Conservation (phyloP, 2,113 vertebrate species). For the Leiothrix lutea region DNA sequence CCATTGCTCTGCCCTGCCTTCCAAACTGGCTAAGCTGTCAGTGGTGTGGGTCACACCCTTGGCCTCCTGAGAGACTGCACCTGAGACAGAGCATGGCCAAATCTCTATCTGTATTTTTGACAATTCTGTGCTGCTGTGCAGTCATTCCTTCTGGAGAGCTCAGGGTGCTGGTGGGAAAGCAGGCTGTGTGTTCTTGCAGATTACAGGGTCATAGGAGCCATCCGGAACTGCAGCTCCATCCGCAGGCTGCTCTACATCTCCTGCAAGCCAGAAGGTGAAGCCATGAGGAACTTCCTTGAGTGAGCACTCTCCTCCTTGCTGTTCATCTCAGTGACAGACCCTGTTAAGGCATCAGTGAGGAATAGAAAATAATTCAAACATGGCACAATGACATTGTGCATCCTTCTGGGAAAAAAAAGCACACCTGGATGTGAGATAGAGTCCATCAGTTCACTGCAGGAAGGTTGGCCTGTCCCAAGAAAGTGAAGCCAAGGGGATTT, state of each 20-base stretch:
- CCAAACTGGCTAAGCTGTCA: neutral
- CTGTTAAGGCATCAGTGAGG: neutral
- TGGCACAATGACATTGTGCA: neutral
- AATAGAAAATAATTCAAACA: neutral
- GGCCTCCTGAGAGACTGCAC: neutral
- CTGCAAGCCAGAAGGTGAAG: conserved; percentile 85
- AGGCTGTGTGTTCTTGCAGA: conserved; percentile 42
- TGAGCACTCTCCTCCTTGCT: conserved; percentile 2
- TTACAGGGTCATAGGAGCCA: conserved; percentile 75
- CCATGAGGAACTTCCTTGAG: conserved; percentile 83
- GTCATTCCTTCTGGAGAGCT: neutral
- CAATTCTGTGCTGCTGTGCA: neutral
- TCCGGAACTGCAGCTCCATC: conserved; percentile 76
- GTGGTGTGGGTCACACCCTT: rapidly evolving
- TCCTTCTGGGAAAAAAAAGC: neutral
- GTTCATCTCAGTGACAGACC: neutral
- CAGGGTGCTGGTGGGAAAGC: neutral
- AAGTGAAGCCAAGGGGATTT: neutral
- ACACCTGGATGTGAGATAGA: neutral
- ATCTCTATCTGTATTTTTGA: neutral
- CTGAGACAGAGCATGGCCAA: neutral
- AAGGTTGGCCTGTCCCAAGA: neutral
- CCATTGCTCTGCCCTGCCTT: neutral
- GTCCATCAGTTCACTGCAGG: neutral
- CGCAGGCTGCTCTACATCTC: conserved; percentile 81